phyloP scores from a whole-genome alignment of 2,888 invertebrate species.

The Apodemia zela region DNA sequence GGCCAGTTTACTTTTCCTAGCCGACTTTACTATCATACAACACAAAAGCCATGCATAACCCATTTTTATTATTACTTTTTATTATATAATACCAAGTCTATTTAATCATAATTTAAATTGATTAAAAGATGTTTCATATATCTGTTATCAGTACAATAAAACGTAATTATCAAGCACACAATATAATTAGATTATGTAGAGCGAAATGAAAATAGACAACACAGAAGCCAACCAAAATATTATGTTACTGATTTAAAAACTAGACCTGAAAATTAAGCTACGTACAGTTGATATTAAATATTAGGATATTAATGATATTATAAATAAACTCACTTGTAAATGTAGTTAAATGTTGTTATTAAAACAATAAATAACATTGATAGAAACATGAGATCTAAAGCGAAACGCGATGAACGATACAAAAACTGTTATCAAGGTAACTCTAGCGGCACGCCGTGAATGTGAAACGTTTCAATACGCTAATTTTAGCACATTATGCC shows the following conservation, averaged over 20 bases:
- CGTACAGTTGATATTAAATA: not conserved
- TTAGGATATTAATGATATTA: too few relatives aligned
- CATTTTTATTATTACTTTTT: constrained; percentile 22
- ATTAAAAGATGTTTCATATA: not conserved
- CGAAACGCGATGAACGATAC: constrained; percentile 34
- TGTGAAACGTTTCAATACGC: constrained; percentile 46
- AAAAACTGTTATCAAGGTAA: constrained; percentile 62
- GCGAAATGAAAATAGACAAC: not conserved
- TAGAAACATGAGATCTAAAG: not conserved
- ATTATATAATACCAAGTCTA: not conserved
- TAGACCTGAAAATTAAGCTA: not conserved
- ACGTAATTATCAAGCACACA: constrained; percentile 9
- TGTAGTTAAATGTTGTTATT: not conserved
- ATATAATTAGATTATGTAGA: constrained; percentile 1
- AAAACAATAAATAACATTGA: not conserved
- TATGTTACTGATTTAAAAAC: not conserved
- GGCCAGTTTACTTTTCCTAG: constrained; percentile 35
- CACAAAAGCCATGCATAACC: constrained; percentile 26
- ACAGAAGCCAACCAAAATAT: not conserved
- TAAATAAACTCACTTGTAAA: too few relatives aligned
- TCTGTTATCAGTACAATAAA: not conserved
- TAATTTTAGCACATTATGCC: constrained; percentile 57
- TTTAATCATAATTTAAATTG: not conserved
- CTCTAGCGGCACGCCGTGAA: constrained; percentile 48
- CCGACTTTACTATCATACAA: constrained; percentile 27